Conservation (phyloP, 2,797 vertebrate species). For the Picus viridis region DNA sequence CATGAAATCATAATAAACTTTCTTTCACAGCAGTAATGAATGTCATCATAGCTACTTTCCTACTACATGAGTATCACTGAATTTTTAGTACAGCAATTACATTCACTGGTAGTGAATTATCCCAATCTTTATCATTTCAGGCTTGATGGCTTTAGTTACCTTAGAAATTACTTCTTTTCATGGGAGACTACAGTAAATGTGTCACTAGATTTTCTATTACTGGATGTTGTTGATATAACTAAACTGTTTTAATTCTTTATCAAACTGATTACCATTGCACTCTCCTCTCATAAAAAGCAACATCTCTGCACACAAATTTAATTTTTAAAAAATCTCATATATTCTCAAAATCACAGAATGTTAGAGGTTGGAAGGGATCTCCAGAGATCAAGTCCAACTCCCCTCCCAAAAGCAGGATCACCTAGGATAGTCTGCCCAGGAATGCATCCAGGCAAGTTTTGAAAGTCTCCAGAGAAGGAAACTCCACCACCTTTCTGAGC, state of each 20-base stretch:
- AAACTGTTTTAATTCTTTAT: conserved; percentile 35
- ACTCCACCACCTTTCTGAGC: no score
- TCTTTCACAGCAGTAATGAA: conserved; percentile 9
- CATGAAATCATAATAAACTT: conserved; percentile 10
- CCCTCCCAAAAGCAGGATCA: no score
- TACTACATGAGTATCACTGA: conserved; percentile 6
- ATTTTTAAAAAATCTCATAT: no score
- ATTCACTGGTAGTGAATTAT: conserved; percentile 58
- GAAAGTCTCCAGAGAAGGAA: no score
- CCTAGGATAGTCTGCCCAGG: no score
- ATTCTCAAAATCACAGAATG: no score
- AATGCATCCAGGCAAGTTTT: no score
- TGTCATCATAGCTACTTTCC: conserved; percentile 17
- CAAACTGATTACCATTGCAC: conserved; percentile 2
- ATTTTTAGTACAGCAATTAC: conserved; percentile 56
- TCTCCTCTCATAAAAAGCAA: background rate
- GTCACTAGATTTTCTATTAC: conserved; percentile 4
- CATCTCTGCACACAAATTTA: background rate
- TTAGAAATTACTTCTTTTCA: background rate
- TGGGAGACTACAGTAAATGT: conserved; percentile 28
- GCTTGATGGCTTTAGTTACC: conserved; percentile 1
- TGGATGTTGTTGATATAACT: conserved; percentile 8
- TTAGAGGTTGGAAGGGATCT: no score
- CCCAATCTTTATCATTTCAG: conserved; percentile 37
- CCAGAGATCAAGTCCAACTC: no score